phyloP scores from a whole-genome alignment of 1,140 invertebrate genomes.

The Cheumatopsyche charites region DNA sequence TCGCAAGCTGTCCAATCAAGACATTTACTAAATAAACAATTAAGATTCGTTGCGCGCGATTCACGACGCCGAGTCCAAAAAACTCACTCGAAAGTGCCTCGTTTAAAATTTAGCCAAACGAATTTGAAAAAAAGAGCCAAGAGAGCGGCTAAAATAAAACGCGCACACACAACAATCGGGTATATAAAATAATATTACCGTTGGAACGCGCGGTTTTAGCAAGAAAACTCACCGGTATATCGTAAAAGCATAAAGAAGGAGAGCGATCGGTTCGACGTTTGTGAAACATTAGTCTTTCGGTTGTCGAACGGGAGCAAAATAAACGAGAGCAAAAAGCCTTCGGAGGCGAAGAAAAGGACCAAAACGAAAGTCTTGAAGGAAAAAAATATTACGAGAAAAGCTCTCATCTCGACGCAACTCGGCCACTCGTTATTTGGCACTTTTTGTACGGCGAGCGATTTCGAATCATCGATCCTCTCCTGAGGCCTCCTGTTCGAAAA shows the following conservation, averaged over 20 bases:
- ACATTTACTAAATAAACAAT: constrained; percentile 1
- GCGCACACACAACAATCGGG: too few species aligned
- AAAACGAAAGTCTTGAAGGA: neutral
- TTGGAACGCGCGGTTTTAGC: too few species aligned
- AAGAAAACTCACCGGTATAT: too few species aligned
- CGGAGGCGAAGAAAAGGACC: neutral
- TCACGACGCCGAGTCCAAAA: constrained; percentile 7
- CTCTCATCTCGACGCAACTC: neutral
- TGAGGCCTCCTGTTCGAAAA: neutral
- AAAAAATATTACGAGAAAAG: too few species aligned
- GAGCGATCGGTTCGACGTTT: neutral
- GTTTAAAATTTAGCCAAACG: neutral
- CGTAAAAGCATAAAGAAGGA: too few species aligned
- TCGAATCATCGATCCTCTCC: neutral
- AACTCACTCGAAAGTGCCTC: neutral
- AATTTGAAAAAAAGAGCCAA: neutral
- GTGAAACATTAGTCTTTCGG: constrained; percentile 23
- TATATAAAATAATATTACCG: too few species aligned
- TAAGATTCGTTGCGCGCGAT: too few species aligned
- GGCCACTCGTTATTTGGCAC: constrained; percentile 21
- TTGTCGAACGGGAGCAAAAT: constrained; percentile 8
- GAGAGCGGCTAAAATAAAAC: neutral
- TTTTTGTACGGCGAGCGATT: neutral
- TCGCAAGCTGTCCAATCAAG: neutral
- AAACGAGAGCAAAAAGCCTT: neutral